Evolutionary conservation across 2,113 vertebrate genomes (phyloP), one percentile per base, ranked within the genome.

Genomic region (Laticauda laticaudata): DNA sequence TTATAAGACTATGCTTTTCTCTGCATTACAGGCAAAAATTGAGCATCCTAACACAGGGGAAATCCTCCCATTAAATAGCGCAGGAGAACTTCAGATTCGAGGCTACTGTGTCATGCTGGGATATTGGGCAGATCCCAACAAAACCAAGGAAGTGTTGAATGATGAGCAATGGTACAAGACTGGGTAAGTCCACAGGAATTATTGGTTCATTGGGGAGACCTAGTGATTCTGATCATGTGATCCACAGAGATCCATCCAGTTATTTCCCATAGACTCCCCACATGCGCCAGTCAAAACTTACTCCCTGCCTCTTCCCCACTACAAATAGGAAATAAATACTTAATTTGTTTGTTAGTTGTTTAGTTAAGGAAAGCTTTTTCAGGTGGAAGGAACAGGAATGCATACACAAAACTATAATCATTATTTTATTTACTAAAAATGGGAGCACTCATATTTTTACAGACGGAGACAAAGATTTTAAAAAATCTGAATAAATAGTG

Each of bases 31-130:
- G 99, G 99, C 98, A 91, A 99, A 98, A 96, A 95, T 99, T 1
- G 97, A 98, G 94, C 94, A 99, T 96, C 95, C 96, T 11, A n/a
- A 91, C 7, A 98, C 98, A 0, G 96, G 97, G 11, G 39, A 94
- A 0, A 0, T 96, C 1, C 43, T 97, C 1, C 98, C 98, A 26
- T 94, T 99, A 92, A 98, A 98, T 86, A 29, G 29, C 12, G 92
- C 97, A 0, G 99, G 99, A 1, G 99, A 99, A 96, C 96, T 99
- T 55, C 97, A 97, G 97, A 97, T 99, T 96, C 96, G 99, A 54
- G 99, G 99, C 2, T 99, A 98, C 96, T 98, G 98, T 0, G 98
- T 99, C 95, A 99, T 99, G 99, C 51, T 98, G 96, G 98, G 97
- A 39, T 99, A 99, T 97, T 99, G 99, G 99, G 89, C 21, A 0